Percentiles rank a stretch among this genome's conserved stretches.
phyloP scores from a whole-genome alignment of 2,888 invertebrate genomes.

The Epiblema foenella region DNA sequence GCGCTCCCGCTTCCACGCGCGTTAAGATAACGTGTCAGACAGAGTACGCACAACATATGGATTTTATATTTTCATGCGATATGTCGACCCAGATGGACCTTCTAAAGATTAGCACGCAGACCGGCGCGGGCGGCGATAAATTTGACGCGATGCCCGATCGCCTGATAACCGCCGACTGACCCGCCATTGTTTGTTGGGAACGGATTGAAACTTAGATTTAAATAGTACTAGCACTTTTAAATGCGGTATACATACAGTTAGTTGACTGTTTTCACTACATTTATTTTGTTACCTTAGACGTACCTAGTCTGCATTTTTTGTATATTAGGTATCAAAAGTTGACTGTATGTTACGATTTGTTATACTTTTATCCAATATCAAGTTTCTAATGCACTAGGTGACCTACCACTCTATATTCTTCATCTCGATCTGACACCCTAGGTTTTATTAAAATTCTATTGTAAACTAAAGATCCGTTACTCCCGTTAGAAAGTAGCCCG shows the following conservation, averaged over 20 bases:
- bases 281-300: no score
- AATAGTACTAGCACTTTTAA: slow-evolving; percentile 36
- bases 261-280: neutral
- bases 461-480: neutral
- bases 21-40: neutral
- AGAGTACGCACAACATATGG: neutral
- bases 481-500: neutral
- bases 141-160: slow-evolving; percentile 75
- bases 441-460: neutral
- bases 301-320: no score
- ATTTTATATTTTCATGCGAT: neutral
- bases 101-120: slow-evolving; percentile 12
- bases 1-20: neutral
- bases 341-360: no score
- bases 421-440: no score
- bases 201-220: slow-evolving; percentile 57
- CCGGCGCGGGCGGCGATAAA: slow-evolving; percentile 65
- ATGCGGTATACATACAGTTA: slow-evolving; percentile 4
- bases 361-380: no score
- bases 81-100: neutral
- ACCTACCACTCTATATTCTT: no score
- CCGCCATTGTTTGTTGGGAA: slow-evolving; percentile 72
- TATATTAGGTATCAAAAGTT: no score
- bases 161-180: slow-evolving; percentile 78
- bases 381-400: no score